Evolutionary conservation across 2,113 vertebrate species (phyloP), one percentile per base, ranked within the genome.

Genomic region (Stegastes partitus): DNA sequence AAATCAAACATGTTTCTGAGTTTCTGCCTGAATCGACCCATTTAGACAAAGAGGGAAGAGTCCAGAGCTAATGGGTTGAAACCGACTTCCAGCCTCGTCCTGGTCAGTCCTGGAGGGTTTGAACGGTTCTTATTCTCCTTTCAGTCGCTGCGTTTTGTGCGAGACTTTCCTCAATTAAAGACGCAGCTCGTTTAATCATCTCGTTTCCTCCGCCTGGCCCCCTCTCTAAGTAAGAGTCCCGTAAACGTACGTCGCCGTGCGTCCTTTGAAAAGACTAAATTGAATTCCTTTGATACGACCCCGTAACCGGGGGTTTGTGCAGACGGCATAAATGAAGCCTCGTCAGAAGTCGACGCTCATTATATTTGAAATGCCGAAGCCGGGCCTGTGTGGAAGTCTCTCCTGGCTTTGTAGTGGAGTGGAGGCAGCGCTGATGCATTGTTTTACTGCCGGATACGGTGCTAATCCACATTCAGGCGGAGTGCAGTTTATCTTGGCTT

Each of bases 251-350:
- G 83, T 72, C 44, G 58, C 70, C 86, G 18, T 67, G 68, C 80
- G 76, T 89, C 81, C 68, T 80, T 91, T 92, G 79, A 89, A 87
- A 90, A 84, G 69, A 74, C 86, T 87, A 82, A 88, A 93, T 86
- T 85, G 67, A 90, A 91, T 89, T 82, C 74, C 83, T 92, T 93
- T 93, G 83, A 90, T 90, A 76, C 31, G 21, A 65, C 78, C 72
- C 66, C 68, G 28, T 44, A 73, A 72, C 82, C 31, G 61, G n/a
- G n/a, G n/a, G n/a, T n/a, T n/a, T 67, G 76, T 56, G 73, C 92
- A 85, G 79, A 74, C 62, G 63, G 83, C 88, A 87, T 80, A 87
- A 89, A 90, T 89, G 83, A 90, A 90, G 84, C 73, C 71, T 91
- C 69, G 76, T 84, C 85, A 84, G 81, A 88, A 91, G 89, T 88